phyloP scores from a whole-genome alignment of 2,888 invertebrate species.

The Agapostemon virescens region DNA sequence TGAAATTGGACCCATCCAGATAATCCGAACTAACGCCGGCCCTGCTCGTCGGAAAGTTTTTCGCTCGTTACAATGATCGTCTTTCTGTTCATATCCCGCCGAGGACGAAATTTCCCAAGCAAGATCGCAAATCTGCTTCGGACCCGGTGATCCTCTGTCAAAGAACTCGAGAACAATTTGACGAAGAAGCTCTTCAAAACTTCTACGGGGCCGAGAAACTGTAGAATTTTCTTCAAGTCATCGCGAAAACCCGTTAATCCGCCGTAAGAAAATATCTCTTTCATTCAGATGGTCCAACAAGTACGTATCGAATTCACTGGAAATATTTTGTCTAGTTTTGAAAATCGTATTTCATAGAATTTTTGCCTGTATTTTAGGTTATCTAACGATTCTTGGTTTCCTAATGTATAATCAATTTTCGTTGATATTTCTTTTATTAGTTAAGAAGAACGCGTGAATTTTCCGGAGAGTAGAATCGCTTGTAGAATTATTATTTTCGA shows the following conservation, averaged over 20 bases:
- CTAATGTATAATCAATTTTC: neutral
- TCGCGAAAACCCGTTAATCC: neutral
- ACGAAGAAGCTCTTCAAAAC: neutral
- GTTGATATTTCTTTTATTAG: no score
- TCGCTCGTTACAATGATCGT: constrained; percentile 43
- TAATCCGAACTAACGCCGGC: constrained; percentile 53
- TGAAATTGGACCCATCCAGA: constrained; percentile 62
- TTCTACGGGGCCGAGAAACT: neutral
- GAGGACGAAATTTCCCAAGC: neutral
- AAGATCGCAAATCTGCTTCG: constrained; percentile 29
- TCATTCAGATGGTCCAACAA: neutral
- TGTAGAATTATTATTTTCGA: no score
- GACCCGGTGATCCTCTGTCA: constrained; percentile 12
- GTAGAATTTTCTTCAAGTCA: neutral
- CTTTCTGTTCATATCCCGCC: constrained; percentile 14
- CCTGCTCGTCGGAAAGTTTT: constrained; percentile 31
- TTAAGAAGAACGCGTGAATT: no score
- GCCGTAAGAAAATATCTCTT: neutral
- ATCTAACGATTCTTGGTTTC: neutral
- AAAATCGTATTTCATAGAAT: neutral
- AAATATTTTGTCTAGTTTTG: neutral
- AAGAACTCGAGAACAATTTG: constrained; percentile 3
- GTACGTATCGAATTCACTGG: neutral
- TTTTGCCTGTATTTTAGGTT: no score
- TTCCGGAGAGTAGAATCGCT: no score